Evolutionary conservation across 2,888 invertebrate genomes (phyloP).

Genomic region (Standfussiana lucernea): DNA sequence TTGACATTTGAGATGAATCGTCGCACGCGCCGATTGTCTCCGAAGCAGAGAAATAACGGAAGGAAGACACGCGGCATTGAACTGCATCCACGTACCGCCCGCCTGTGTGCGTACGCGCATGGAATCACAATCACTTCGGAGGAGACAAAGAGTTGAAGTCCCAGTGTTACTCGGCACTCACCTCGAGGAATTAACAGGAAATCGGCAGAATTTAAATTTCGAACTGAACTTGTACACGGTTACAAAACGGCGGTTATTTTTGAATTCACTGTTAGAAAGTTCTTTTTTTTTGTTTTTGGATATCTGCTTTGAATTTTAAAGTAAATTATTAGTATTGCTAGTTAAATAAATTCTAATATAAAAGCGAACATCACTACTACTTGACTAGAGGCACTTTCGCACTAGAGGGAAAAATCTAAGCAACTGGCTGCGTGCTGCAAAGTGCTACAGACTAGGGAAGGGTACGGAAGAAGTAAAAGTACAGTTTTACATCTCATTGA

Average conservation of each 20-base stretch:
- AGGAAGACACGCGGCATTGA: conserved; percentile 81
- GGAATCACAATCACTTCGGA: conserved; percentile 72
- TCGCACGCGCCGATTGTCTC: conserved; percentile 56
- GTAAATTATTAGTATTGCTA: not conserved
- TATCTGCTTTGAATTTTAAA: not conserved
- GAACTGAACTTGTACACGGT: not conserved
- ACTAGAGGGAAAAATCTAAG: conserved; percentile 48
- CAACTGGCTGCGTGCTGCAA: conserved; percentile 53
- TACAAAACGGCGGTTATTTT: not conserved
- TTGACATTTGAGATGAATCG: conserved; percentile 77
- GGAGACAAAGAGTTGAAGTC: conserved; percentile 57
- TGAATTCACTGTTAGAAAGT: conserved; percentile 17
- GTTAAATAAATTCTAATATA: not conserved
- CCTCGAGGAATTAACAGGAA: conserved; percentile 45
- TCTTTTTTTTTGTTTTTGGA: not conserved
- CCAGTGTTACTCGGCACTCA: conserved; percentile 40
- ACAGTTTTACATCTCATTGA: conserved; percentile 41
- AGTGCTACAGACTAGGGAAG: conserved; percentile 37
- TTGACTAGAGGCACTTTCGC: conserved; percentile 52
- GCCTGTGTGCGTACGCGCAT: conserved; percentile 64
- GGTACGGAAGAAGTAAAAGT: conserved; percentile 57
- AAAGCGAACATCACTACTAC: not conserved
- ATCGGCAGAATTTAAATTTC: not conserved
- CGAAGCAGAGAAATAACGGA: conserved; percentile 81
- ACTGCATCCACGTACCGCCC: conserved; percentile 69